Base-by-base conservation (phyloP, 2,797 vertebrate genomes). In the Lepus townsendii region DNA sequence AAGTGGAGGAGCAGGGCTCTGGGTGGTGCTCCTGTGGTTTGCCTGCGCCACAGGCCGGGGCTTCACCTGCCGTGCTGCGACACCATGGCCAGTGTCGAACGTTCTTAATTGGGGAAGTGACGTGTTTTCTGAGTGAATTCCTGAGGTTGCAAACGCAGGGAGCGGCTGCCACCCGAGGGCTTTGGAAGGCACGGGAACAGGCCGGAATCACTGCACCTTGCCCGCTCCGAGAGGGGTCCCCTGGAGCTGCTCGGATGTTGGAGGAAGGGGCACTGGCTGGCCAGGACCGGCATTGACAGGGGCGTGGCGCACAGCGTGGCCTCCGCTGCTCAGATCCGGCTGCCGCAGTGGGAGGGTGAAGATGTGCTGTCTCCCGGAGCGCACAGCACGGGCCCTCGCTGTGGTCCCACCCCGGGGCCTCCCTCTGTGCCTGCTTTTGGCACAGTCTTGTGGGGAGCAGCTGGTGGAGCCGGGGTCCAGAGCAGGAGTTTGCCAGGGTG, bases 291-390 rank as follows among this genome's bases (percentile, higher is more conserved):
- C 42, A n/a, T 71, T 26, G 19, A 20, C 7, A 42, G 35, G 69
- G 88, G 27, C 4, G 17, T 20, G 50, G 27, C 24, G 26, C 38
- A 32, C n/a, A 52, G 0, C 1, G 12, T 13, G 62, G 30, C 27
- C 68, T 50, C 38, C 63, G 38, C 32, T 52, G 26, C 52, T 27
- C 57, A 62, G 32, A 79, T 42, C 38, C 50, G 24, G 42, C 30
- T 9, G n/a, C 35, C 22, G 7, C 9, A 1, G 0, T 5, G 3
- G n/a, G 17, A 17, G n/a, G 27, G 14, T 7, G 75, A 27, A n/a
- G 62, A 62, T 7, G 26, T 35, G 52, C 12, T 17, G 7, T 14
- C 30, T 24, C 19, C 52, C 4, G 42, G 32, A 65, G 52, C 24
- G 6, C 13, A 35, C 47, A 57, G 27, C 24, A 16, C 8, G 0